Conservation (phyloP, 2,888 invertebrate species). For the Eilema sororculum region DNA sequence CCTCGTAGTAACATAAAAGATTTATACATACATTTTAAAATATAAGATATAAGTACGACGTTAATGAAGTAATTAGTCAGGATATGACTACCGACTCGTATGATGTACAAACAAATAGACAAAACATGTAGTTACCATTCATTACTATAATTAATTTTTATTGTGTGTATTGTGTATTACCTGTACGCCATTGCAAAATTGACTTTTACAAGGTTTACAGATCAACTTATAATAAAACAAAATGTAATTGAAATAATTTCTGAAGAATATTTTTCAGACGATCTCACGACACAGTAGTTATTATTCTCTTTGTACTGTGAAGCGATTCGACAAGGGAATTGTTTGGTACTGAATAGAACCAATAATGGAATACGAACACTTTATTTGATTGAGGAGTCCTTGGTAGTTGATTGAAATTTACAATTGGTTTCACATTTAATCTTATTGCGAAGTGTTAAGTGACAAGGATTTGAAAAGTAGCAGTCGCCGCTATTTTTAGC, state of each 20-base stretch:
- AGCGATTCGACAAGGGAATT: constrained; percentile 15
- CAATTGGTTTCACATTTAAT: constrained; percentile 13
- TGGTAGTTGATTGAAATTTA: constrained; percentile 13
- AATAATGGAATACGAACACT: constrained; percentile 12
- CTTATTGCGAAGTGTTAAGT: background rate
- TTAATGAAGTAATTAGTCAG: too few relatives aligned
- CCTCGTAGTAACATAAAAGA: too few relatives aligned
- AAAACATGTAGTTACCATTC: too few relatives aligned
- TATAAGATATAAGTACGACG: too few relatives aligned
- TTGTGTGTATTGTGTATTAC: background rate
- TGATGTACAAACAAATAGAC: too few relatives aligned
- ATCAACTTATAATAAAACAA: background rate
- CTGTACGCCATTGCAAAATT: background rate
- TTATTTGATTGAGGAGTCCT: constrained; percentile 15
- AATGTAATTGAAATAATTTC: background rate
- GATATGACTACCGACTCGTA: too few relatives aligned
- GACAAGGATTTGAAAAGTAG: background rate
- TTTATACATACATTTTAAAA: too few relatives aligned
- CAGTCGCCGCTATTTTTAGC: background rate
- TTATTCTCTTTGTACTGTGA: constrained; percentile 9
- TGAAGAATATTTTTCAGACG: background rate
- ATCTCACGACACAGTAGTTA: constrained; percentile 1
- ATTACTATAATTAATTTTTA: background rate
- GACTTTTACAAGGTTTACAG: background rate
- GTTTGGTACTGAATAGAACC: constrained; percentile 11